Base-by-base conservation (phyloP, 2,113 vertebrate species). In the Daubentonia madagascariensis region DNA sequence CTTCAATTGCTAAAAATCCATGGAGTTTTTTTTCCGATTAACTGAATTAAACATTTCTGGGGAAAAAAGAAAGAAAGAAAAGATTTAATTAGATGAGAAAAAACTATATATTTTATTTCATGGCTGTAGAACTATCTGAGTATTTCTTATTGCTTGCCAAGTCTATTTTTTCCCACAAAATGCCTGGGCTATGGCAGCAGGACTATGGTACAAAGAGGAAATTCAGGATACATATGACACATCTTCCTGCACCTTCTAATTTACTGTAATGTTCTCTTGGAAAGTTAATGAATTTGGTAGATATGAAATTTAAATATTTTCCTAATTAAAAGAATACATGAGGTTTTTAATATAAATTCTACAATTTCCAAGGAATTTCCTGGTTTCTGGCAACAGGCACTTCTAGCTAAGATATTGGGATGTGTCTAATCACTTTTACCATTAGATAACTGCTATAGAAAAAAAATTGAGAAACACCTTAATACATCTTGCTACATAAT, bases 1-100 rank as follows among this genome's bases (percentile, higher is more conserved):
- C 98, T 98, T 98, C 98, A 97, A 96, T 85, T 98, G 97, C 85
- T 97, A 98, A 97, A 98, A 98, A 97, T 98, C 98, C 98, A 98
- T 98, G 95, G 0, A 12, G 1, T 83, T 97, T 92, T 96, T 98
- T 95, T 91, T 98, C 97, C 83, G 50, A 94, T 94, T 73, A 93
- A 98, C 40, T 0, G 12, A 97, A 98, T 98, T 98, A 97, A 98
- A 96, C 98, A 99, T 99, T 97, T 98, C 99, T 99, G 97, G 48
- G 98, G 98, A n/a, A n/a, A n/a, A 78, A 85, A 94, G n/a, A 96
- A 92, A 95, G 8, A 80, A 52, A 25, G 54, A 95, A 45, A 97
- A 94, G 57, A 86, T 81, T 37, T 14, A 65, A 85, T 97, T 96
- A 97, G 43, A 73, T 59, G 6, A 59, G 6, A 92, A 13, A 94